Conservation (phyloP, 2,888 invertebrate species). For the Clunio marinus region DNA sequence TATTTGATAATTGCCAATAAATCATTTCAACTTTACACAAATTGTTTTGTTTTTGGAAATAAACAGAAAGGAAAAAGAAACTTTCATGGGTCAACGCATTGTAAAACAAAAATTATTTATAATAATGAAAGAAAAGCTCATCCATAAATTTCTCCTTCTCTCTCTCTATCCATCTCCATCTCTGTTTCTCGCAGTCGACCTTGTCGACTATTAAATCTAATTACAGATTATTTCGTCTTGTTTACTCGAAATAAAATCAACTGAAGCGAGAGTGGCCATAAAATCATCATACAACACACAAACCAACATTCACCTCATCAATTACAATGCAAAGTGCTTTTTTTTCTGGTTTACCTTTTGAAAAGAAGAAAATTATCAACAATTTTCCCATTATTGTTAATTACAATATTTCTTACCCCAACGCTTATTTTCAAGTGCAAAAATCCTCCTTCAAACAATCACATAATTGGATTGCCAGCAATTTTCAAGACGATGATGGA, state of each 20-base stretch:
- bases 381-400: background rate
- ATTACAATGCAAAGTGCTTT: background rate
- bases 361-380: background rate
- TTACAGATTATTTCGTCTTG: slow-evolving; percentile 18
- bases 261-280: background rate
- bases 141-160: slow-evolving; percentile 5
- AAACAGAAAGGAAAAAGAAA: too few relatives aligned
- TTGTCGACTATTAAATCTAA: slow-evolving; percentile 38
- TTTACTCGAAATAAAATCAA: slow-evolving; percentile 20
- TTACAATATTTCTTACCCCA: background rate
- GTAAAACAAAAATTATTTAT: background rate
- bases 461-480: background rate
- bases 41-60: too few relatives aligned
- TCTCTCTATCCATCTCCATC: too few relatives aligned
- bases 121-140: background rate
- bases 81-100: too few relatives aligned
- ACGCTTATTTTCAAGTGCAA: background rate
- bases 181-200: slow-evolving; percentile 25
- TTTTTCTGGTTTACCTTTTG: too few relatives aligned
- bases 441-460: background rate
- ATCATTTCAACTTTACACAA: too few relatives aligned
- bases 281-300: background rate
- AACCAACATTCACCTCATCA: too few relatives aligned
- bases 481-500: too few relatives aligned
- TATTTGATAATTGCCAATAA: too few relatives aligned